Base-by-base conservation (phyloP, 2,113 vertebrate genomes). In the Malurus melanocephalus region DNA sequence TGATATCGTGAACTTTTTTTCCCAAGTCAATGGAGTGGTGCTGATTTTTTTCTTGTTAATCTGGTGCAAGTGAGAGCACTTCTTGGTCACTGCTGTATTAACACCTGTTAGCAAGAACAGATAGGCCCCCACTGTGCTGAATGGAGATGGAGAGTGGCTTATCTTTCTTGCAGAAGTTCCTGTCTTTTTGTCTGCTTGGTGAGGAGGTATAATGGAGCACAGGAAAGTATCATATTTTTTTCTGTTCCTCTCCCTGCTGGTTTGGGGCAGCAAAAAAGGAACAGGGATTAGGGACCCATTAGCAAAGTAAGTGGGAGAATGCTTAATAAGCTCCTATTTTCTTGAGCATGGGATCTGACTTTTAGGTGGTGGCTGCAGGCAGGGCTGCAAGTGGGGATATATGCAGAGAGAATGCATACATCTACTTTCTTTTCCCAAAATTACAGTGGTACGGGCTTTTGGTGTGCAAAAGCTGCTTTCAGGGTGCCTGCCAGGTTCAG, bases 121-220 rank as follows among this genome's bases (percentile, higher is more conserved):
- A 83, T 78, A 76, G 67, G 35, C 51, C 80, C 46, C 67, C 56
- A 57, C 20, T 64, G 61, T 86, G 79, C 79, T 77, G 81, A 71
- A 79, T 19, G 33, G 59, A 90, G 81, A 66, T 86, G 88, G 72
- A 52, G 89, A 82, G 90, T 51, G 60, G 83, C 80, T 93, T 96
- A 85, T 95, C 94, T 93, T 81, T 88, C 84, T 62, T 95, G 87
- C 87, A 95, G 91, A 93, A 92, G 88, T 91, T 93, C 72, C n/a
- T 67, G 27, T 53, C 45, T 92, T 92, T 93, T 91, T 90, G 65
- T 80, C 43, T 83, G 26, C 57, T 68, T 14, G 5, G 30, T 51
- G 57, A 78, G 66, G 35, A 92, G 55, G 66, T 64, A 79, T 21
- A 55, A 56, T 87, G 89, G 77, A 95, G 65, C 26, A 45, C 13